Base-by-base conservation (phyloP, 2,797 vertebrate genomes). In the Chaenodraco wilsoni region DNA sequence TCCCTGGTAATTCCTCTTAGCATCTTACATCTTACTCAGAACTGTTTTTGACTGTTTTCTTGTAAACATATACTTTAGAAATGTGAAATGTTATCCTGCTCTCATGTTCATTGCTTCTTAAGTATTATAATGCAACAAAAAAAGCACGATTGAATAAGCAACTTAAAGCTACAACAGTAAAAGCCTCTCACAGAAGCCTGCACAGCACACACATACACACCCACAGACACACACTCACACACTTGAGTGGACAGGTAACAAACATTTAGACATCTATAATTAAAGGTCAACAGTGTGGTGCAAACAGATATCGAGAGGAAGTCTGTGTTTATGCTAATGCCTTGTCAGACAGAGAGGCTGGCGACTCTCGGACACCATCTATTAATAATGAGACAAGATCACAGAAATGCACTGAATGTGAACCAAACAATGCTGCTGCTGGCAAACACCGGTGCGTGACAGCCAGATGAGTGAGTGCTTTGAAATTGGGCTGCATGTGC, bases 261-360 rank as follows among this genome's bases (percentile, higher is more conserved):
- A 93, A 92, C 89, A 88, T 90, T 90, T 87, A 65, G 60, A 49
- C 84, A 93, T 95, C 73, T 72, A 95, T 95, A 92, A 95, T 94
- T 95, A 78, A 94, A 86, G 87, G 87, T 90, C 86, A 94, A 91
- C 88, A 87, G 82, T 71, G 79, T 76, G 82, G 64, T 83, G 83
- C 89, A 91, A 93, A 92, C 79, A 88, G 83, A 89, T 86, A 89
- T 87, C 88, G 86, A 94, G 89, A 95, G 92, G 87, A 88, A 90
- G 87, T 90, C 84, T 79, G 75, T 94, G 93, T 94, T 94, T 90
- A 94, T 94, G 92, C 87, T 92, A 94, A 95, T 95, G 91, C 81
- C 76, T 91, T 91, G 90, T 91, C 91, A 93, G 89, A 84, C 82
- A 84, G 86, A 69, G 87, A 75, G 84, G 84, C 65, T 74, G 49